Evolutionary conservation across 2,888 invertebrate species (phyloP), one percentile per base, ranked within the genome.

Genomic region (Mythimna albipuncta): DNA sequence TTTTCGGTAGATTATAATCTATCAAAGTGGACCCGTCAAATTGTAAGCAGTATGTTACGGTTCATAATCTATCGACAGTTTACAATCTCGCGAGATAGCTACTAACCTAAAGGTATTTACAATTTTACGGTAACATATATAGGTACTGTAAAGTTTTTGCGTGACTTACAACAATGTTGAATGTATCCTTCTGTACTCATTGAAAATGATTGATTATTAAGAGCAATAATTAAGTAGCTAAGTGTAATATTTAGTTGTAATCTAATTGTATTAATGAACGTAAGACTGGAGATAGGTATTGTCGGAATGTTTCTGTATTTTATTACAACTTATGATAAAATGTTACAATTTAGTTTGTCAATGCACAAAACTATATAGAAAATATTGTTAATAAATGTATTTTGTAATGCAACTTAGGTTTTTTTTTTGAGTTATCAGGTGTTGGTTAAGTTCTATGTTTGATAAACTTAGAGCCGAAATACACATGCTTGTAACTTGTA

Each of bases 151-250:
- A 26, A 26, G 26, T 2, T 41, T 26, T 63, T n/a, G 5, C 7
- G 26, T 26, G 16, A 38, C 0, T 16, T 16, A 50, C 10, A 50
- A 10, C 26, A 62, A 32, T 21, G 0, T 19, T 11, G 2, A 13
- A 50, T 59, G 4, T 52, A 66, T 64, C 70, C 6, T 63, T 58
- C 21, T 32, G 9, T 67, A 44, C 69, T 86, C 86, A 76, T 86
- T 84, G 87, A 85, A 87, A 87, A 85, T 88, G 87, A 88, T 88
- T 88, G 87, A 88, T 80, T 21, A 32, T 55, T 66, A 66, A 35
- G 68, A 83, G 77, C 79, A 82, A 79, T 81, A 61, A 61, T 61
- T 21, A 61, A n/a, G 21, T 64, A 55, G 38, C 5, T 71, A 58
- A 67, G 50, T 35, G 63, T 26, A 32, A 21, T 73, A 55, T 50